These are phyloP conservation scores for Pyrocoelia pectoralis DNA, from an alignment of 2,888 invertebrate species.

Conservation along the genomic window DNA sequence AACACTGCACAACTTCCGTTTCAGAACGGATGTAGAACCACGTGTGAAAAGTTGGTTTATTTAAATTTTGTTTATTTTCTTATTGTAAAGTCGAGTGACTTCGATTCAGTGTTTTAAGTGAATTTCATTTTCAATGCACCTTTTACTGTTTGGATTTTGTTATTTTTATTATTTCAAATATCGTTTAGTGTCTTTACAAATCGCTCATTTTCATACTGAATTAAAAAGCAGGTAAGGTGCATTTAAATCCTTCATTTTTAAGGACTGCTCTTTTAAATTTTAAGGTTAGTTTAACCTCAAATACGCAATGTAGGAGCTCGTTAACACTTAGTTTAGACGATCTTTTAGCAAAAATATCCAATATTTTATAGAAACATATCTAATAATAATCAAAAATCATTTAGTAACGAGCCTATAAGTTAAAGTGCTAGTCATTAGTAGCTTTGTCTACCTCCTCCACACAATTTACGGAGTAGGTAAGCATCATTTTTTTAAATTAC, in stretches of 20 bases:
- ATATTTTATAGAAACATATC: too few species aligned
- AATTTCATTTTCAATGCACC: slow-evolving; percentile 25
- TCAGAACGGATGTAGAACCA: slow-evolving; percentile 29
- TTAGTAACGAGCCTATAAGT: too few species aligned
- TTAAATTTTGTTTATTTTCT: slow-evolving; percentile 15
- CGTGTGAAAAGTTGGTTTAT: slow-evolving; percentile 27
- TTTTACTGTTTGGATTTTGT: slow-evolving; percentile 23
- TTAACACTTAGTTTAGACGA: neutral
- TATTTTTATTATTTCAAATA: slow-evolving; percentile 8
- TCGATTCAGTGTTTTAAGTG: slow-evolving; percentile 8
- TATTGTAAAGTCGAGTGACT: neutral
- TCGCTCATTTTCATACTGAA: neutral
- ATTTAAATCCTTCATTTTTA: slow-evolving; percentile 6
- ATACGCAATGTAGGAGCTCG: neutral
- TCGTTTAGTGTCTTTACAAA: slow-evolving; percentile 11
- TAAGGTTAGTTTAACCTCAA: slow-evolving; percentile 17
- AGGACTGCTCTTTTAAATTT: neutral
- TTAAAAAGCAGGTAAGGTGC: slow-evolving; percentile 21
- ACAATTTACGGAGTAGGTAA: too few species aligned
- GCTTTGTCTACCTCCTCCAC: too few species aligned
- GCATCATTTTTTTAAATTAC: too few species aligned
- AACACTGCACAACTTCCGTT: slow-evolving; percentile 29
- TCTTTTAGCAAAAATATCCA: neutral
- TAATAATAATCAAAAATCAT: too few species aligned
- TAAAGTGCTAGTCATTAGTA: too few species aligned